Evolutionary conservation across 2,888 invertebrate genomes (phyloP).

Genomic region (Tethea ocularis): DNA sequence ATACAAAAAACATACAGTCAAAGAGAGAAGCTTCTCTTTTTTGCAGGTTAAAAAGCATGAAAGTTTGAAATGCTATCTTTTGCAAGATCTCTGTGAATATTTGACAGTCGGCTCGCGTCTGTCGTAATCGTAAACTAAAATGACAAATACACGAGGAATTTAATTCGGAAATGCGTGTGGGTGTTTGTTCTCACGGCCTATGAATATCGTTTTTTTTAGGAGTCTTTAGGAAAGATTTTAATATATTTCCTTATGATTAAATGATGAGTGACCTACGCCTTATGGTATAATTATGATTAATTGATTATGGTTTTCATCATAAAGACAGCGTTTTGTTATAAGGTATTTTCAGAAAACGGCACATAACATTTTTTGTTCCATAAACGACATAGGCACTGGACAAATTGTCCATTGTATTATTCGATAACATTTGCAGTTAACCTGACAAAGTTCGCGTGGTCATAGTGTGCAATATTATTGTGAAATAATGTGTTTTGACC

Average conservation of each 20-base stretch:
- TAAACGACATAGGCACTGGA: not conserved
- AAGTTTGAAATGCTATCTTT: not conserved
- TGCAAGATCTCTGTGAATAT: conserved; percentile 13
- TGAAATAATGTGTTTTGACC: conserved; percentile 35
- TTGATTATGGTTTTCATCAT: not conserved
- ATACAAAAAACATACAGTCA: too few species aligned
- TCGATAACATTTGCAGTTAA: conserved; percentile 17
- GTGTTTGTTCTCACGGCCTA: conserved; percentile 49
- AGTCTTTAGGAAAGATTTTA: conserved; percentile 39
- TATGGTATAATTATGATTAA: not conserved
- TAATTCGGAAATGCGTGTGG: conserved; percentile 38
- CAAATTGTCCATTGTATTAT: not conserved
- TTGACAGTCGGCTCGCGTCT: conserved; percentile 23
- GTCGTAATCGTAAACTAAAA: conserved; percentile 20
- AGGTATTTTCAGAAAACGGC: too few species aligned
- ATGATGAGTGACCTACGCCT: not conserved
- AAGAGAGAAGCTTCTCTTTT: too few species aligned
- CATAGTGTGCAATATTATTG: conserved; percentile 28
- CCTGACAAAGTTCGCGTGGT: conserved; percentile 29
- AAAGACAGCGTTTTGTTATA: too few species aligned
- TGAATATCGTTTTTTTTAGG: conserved; percentile 25
- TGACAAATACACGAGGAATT: conserved; percentile 54
- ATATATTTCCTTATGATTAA: conserved; percentile 45
- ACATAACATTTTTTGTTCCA: not conserved
- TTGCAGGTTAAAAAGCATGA: not conserved